Percentiles rank a stretch among this genome's conserved stretches.
These are phyloP conservation scores for Chionis minor DNA, from an alignment of 2,113 vertebrate genomes.

Conservation along the genomic window DNA sequence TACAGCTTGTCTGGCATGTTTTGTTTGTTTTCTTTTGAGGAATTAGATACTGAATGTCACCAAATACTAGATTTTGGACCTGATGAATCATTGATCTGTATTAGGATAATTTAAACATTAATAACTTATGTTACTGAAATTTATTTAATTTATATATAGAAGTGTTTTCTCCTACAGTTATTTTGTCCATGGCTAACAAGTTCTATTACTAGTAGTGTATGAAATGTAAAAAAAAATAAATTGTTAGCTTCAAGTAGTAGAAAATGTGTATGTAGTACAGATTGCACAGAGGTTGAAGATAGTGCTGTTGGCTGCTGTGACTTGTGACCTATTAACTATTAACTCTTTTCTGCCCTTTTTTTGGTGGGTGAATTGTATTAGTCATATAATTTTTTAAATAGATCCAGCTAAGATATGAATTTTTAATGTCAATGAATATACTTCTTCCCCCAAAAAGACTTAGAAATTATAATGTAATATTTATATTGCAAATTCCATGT, in stretches of 20 bases:
- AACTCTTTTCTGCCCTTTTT: background rate
- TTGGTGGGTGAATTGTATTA: background rate
- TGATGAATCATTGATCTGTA: background rate
- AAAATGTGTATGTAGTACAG: background rate
- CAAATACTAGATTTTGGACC: background rate
- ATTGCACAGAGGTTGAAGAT: background rate
- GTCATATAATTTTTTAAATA: background rate
- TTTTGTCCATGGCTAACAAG: background rate
- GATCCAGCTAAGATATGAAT: background rate
- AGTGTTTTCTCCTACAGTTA: background rate
- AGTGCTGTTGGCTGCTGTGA: background rate
- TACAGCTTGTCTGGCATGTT: background rate
- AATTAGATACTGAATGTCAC: background rate
- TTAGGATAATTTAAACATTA: background rate
- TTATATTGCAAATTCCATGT: background rate
- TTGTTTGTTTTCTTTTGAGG: background rate
- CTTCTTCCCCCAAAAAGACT: rapidly evolving
- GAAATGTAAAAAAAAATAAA: background rate
- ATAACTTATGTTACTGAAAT: background rate
- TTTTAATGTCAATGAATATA: background rate
- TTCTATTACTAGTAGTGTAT: background rate
- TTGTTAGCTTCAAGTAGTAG: background rate
- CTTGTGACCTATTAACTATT: background rate
- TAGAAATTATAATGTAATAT: background rate
- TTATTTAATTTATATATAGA: background rate